These are phyloP conservation scores for Sycophila sp. DNA, from an alignment of 1,140 invertebrate genomes.

Conservation along the genomic window DNA sequence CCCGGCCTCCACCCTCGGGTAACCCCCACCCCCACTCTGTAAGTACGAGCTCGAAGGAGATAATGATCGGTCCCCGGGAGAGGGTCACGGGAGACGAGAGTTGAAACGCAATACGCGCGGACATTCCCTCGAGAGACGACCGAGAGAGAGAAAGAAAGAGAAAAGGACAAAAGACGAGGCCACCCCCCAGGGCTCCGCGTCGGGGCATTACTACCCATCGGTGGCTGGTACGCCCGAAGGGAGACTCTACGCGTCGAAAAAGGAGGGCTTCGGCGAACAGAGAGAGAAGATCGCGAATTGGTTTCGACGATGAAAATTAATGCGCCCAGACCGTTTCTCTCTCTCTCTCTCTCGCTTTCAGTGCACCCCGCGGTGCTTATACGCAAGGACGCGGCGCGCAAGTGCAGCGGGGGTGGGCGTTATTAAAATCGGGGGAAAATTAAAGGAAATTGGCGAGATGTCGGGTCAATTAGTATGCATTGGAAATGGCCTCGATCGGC, in stretches of 20 bases:
- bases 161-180: conserved; percentile 11
- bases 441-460: conserved; percentile 31
- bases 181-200: conserved; percentile 7
- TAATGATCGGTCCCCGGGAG: conserved; percentile 54
- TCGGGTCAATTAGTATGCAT: conserved; percentile 30
- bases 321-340: too few relatives aligned
- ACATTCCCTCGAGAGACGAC: conserved; percentile 52
- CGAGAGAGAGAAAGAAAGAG: conserved; percentile 17
- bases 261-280: background rate
- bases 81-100: conserved; percentile 45
- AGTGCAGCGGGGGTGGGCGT: background rate
- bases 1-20: background rate
- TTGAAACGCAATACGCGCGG: conserved; percentile 53
- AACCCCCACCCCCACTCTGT: too few relatives aligned
- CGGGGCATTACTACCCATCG: background rate
- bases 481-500: background rate
- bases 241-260: background rate
- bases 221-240: background rate
- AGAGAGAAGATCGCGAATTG: conserved; percentile 37
- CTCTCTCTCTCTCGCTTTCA: background rate
- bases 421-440: conserved; percentile 34
- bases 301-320: conserved; percentile 37
- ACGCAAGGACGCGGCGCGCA: background rate
- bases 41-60: conserved; percentile 48
- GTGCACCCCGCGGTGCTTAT: too few relatives aligned